phyloP scores from a whole-genome alignment of 2,888 invertebrate species.

The Heliconius charithonia region DNA sequence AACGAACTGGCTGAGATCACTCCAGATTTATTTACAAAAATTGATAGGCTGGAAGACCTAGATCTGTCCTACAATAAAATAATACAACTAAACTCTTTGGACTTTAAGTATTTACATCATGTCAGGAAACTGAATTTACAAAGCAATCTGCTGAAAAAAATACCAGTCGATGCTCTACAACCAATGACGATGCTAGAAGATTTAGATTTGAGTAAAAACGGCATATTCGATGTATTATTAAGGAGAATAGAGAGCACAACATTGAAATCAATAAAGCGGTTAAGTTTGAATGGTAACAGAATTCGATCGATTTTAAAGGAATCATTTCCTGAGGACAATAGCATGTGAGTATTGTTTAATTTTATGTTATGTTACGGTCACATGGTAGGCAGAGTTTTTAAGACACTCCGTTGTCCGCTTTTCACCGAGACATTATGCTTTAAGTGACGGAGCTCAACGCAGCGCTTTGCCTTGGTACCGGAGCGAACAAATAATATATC shows the following conservation, averaged over 20 bases:
- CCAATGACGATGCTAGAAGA: constrained; percentile 70
- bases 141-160: constrained; percentile 70
- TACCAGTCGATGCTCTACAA: constrained; percentile 70
- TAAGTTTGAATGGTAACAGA: constrained; percentile 80
- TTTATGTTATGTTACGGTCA: not conserved
- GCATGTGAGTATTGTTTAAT: constrained; percentile 65
- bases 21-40: constrained; percentile 75
- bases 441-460: too few species aligned
- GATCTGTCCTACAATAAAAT: constrained; percentile 82
- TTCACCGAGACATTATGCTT: too few species aligned
- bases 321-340: constrained; percentile 70
- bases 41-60: constrained; percentile 71
- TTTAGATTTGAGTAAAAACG: constrained; percentile 80
- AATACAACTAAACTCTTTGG: constrained; percentile 65
- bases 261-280: constrained; percentile 64
- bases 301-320: constrained; percentile 72
- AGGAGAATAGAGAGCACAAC: constrained; percentile 59
- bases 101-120: constrained; percentile 67
- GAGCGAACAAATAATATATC: too few species aligned
- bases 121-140: constrained; percentile 76
- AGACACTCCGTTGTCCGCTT: too few species aligned
- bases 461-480: too few species aligned
- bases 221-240: constrained; percentile 68
- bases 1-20: constrained; percentile 77
- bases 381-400: too few species aligned